These are phyloP conservation scores for Beroe forskalii DNA, from an alignment of 37 sponge, comb jelly and placozoan species.

Conservation along the genomic window DNA sequence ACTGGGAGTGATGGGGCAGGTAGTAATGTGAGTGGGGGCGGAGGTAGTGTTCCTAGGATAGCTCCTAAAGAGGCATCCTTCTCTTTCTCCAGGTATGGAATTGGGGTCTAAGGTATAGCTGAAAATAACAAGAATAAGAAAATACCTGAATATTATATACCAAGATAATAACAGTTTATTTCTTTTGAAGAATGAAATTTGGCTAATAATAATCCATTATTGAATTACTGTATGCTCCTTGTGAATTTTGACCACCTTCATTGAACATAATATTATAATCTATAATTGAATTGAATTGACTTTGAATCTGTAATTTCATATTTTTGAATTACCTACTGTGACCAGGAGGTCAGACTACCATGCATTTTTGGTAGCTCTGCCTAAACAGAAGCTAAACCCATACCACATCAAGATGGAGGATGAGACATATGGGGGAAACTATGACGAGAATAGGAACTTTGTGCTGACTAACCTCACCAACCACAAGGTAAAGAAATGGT, in stretches of 20 bases:
- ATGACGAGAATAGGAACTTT: conserved; percentile 60
- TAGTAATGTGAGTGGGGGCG: conserved; percentile 9
- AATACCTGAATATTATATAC: no score
- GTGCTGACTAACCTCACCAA: conserved; percentile 52
- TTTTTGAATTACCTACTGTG: no score
- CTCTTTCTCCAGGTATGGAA: conserved; percentile 28
- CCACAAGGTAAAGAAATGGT: conserved; percentile 45
- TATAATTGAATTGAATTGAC: no score
- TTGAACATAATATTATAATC: no score
- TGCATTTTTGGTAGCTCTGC: conserved; percentile 47
- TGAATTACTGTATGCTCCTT: no score
- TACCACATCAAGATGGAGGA: conserved; percentile 87
- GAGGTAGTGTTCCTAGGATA: background rate
- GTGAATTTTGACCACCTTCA: no score
- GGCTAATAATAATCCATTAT: no score
- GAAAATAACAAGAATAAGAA: no score
- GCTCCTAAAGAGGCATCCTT: conserved; percentile 40
- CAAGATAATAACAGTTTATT: no score
- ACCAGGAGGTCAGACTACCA: conserved; percentile 60
- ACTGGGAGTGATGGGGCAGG: conserved; percentile 59
- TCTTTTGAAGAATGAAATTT: no score
- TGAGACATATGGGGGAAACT: conserved; percentile 60
- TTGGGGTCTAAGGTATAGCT: no score
- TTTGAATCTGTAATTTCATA: no score
- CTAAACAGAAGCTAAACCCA: conserved; percentile 76